Conservation (phyloP, 2,113 vertebrate genomes). For the Hyaena hyaena region DNA sequence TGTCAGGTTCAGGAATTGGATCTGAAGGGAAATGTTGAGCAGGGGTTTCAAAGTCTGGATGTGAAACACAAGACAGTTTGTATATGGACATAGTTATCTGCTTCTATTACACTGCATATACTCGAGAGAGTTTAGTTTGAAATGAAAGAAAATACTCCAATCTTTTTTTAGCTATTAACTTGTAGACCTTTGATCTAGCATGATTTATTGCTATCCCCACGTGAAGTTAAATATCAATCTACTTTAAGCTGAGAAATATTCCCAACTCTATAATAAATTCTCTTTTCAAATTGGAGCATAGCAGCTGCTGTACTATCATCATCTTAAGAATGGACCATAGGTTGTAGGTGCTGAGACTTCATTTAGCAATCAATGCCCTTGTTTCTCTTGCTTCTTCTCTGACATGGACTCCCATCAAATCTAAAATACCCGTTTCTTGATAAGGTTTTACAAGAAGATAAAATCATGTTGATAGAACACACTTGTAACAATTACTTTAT, state of each 20-base stretch:
- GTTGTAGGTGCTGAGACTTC: neutral
- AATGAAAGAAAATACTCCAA: conserved; percentile 55
- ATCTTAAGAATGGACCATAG: neutral
- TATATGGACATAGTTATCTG: neutral
- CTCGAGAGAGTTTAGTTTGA: conserved; percentile 45
- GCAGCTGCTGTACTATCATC: neutral
- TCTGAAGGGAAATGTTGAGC: conserved; percentile 51
- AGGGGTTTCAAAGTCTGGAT: conserved; percentile 9
- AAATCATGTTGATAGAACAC: neutral
- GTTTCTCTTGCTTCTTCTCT: neutral
- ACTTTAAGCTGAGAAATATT: conserved; percentile 26
- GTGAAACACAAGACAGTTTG: conserved; percentile 47
- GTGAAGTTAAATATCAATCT: conserved; percentile 11
- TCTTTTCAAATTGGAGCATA: neutral
- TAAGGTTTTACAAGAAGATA: neutral
- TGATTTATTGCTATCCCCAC: conserved; percentile 65
- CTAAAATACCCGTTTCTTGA: neutral
- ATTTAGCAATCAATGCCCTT: neutral
- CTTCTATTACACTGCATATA: neutral
- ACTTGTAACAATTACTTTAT: neutral
- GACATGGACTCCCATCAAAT: neutral
- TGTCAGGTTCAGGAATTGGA: conserved; percentile 30
- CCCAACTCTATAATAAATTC: neutral
- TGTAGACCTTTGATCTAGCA: conserved; percentile 36
- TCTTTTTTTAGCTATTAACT: conserved; percentile 39